Conservation (phyloP, 2,888 invertebrate species). For the Aporophyla lueneburgensis region DNA sequence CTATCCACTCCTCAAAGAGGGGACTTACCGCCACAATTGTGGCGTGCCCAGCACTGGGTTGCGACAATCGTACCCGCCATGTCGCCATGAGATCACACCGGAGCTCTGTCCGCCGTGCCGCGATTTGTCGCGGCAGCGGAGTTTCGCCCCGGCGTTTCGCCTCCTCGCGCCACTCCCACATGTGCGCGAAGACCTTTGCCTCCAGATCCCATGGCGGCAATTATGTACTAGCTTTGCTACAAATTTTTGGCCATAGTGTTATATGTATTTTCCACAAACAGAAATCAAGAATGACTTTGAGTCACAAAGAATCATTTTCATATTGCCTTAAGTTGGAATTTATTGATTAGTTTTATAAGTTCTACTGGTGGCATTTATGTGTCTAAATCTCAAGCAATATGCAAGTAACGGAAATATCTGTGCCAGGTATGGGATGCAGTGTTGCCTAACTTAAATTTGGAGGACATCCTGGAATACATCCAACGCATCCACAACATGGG, state of each 20-base stretch:
- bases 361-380: not conserved
- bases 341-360: not conserved
- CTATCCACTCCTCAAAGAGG: no score
- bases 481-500: conserved; percentile 92
- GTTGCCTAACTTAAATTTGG: conserved; percentile 89
- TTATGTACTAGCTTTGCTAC: not conserved
- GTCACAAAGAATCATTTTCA: not conserved
- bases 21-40: no score
- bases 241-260: not conserved
- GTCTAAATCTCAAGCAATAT: not conserved
- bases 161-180: no score
- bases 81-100: no score
- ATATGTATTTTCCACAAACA: not conserved
- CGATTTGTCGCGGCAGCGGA: no score
- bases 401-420: not conserved
- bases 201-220: no score
- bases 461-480: conserved; percentile 88
- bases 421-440: conserved; percentile 92
- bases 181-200: no score
- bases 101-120: no score
- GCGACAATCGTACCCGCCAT: no score
- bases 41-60: no score
- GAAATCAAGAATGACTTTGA: not conserved
- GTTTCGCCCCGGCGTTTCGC: no score
- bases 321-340: not conserved